Evolutionary conservation across 1,140 invertebrate genomes (phyloP).

Genomic region (Drosophila equinoxialis): DNA sequence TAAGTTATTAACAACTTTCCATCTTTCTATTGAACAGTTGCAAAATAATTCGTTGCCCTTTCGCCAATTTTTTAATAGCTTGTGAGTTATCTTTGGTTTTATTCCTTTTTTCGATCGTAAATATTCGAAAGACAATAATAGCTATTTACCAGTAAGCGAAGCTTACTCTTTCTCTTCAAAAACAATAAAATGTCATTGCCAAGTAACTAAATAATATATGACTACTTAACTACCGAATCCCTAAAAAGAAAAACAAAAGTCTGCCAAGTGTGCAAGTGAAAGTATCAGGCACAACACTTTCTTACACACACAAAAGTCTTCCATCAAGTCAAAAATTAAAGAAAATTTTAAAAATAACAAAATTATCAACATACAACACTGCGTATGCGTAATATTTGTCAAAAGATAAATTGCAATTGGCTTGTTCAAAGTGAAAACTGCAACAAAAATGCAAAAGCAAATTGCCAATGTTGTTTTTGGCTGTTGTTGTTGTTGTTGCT

Average conservation of each 20-base stretch:
- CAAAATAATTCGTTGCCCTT: background rate
- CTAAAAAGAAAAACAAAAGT: background rate
- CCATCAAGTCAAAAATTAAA: constrained; percentile 8
- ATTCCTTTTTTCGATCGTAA: background rate
- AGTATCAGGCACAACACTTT: background rate
- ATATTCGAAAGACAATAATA: background rate
- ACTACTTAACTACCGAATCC: background rate
- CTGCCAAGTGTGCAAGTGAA: background rate
- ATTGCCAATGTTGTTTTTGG: constrained; percentile 40
- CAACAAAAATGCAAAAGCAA: constrained; percentile 24
- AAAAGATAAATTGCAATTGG: constrained; percentile 39
- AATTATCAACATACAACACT: constrained; percentile 41
- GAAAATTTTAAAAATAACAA: background rate
- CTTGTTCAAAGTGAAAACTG: constrained; percentile 57
- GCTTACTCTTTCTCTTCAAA: too few relatives aligned
- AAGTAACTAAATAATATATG: background rate
- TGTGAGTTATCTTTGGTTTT: background rate
- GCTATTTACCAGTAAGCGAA: background rate
- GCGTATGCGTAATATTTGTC: constrained; percentile 77
- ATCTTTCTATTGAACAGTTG: background rate
- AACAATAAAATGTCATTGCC: background rate
- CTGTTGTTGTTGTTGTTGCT: constrained; percentile 8
- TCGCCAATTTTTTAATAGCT: background rate
- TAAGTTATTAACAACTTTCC: background rate
- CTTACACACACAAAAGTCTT: background rate